Evolutionary conservation across 1,140 invertebrate genomes (phyloP), one percentile per base, ranked within the genome.

Genomic region (Geopemphigus sp.): DNA sequence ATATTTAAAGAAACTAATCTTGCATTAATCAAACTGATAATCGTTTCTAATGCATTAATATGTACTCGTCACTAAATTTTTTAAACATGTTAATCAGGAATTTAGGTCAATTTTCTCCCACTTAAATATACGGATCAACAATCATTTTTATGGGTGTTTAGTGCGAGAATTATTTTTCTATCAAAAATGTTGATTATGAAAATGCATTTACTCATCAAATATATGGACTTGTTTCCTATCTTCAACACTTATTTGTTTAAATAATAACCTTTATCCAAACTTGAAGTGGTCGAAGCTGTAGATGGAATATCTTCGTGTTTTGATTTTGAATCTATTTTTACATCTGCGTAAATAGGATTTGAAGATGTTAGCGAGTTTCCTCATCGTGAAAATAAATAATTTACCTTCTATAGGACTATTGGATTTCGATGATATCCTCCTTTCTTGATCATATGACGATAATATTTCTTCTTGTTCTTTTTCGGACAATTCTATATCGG

Each of bases 381-480:
- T 17, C 8, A 24, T 17, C 4, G 12, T 8, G 19, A 45, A 78
- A 45, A 24, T 15, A 39, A n/a, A 0, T 0, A 50, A 2, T 24
- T 47, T 59, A 78, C 53, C 63, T 54, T 32, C 78, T 39, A 2
- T 15, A 56, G 45, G 47, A 39, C 50, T 68, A 22, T 11, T 70
- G 26, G 78, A 80, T 19, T 80, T 70, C 29, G 57, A 61, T 26
- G 39, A 80, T 73, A 53, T 56, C 76, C 80, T 83, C 24, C 80
- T 50, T 76, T 84, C 83, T n/a, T 81, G 74, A 63, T 84, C 83
- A 70, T 84, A 84, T 57, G 82, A 82, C 45, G 81, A 54, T 32
- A 84, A 81, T 68, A 84, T 59, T 47, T 82, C 54, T 15, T 81
- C 83, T 76, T 84, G 83, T 70, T 84, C 83, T 82, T 84, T 83